These are phyloP conservation scores for Noctua janthina DNA, from an alignment of 2,888 invertebrate species.

Conservation along the genomic window DNA sequence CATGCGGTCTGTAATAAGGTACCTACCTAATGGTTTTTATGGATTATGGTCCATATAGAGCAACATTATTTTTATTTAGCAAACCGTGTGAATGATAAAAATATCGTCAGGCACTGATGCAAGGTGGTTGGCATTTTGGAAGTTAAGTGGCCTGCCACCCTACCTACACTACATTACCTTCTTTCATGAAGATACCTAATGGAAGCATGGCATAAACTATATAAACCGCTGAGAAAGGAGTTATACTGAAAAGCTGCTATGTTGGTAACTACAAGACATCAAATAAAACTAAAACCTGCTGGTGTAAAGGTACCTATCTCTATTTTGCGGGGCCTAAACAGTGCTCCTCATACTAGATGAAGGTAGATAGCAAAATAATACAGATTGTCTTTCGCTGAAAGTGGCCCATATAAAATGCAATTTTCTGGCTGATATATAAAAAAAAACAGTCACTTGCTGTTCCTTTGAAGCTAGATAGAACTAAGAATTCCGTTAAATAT, in stretches of 20 bases:
- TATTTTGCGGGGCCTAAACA: neutral
- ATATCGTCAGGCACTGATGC: slow-evolving; percentile 35
- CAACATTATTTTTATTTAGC: slow-evolving; percentile 35
- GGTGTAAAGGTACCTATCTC: neutral
- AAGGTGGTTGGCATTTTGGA: neutral
- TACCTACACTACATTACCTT: neutral
- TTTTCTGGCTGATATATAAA: neutral
- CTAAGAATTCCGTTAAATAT: neutral
- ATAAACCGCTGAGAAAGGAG: too few relatives aligned
- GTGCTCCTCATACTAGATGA: neutral
- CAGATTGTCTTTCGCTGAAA: neutral
- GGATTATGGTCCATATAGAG: neutral
- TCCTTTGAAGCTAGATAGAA: neutral
- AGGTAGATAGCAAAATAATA: neutral
- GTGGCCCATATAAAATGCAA: neutral
- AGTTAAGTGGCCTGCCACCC: neutral
- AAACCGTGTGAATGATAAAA: slow-evolving; percentile 18
- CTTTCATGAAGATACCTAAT: neutral
- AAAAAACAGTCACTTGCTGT: neutral
- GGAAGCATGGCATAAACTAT: neutral
- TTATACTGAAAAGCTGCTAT: neutral
- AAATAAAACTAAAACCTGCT: neutral
- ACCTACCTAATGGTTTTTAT: neutral
- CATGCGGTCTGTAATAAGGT: too few relatives aligned
- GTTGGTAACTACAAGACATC: neutral